Evolutionary conservation across 2,113 vertebrate species (phyloP).

Genomic region (Percopsis transmontana): DNA sequence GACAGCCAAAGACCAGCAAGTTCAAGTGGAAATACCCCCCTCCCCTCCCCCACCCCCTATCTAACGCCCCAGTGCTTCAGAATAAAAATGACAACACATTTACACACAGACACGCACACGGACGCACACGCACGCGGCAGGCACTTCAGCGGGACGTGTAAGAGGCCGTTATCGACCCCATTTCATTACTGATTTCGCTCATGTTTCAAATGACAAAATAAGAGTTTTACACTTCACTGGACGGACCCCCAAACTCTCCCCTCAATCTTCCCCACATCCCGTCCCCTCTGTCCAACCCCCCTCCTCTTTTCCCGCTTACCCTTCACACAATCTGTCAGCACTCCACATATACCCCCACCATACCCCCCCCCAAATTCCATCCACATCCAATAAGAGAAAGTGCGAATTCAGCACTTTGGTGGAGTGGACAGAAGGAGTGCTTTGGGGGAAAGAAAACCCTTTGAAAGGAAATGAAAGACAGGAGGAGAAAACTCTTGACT

Average conservation of each 20-base stretch:
- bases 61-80: constrained; percentile 81
- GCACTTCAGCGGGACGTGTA: constrained; percentile 73
- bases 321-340: constrained; percentile 70
- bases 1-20: constrained; percentile 73
- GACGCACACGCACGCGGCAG: constrained; percentile 11
- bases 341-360: constrained; percentile 23
- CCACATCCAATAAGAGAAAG: constrained; percentile 72
- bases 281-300: constrained; percentile 35
- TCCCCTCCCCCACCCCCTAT: constrained; percentile 46
- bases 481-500: neutral
- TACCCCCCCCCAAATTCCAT: constrained; percentile 43
- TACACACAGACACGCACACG: constrained; percentile 63
- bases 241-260: constrained; percentile 57
- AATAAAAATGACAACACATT: constrained; percentile 86
- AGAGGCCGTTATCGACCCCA: constrained; percentile 80
- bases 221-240: constrained; percentile 83
- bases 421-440: constrained; percentile 73
- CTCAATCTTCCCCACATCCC: neutral
- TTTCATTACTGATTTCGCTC: constrained; percentile 88
- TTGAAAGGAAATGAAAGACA: constrained; percentile 65
- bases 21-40: constrained; percentile 75
- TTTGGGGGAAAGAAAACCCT: constrained; percentile 68
- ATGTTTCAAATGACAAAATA: constrained; percentile 88
- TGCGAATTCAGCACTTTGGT: constrained; percentile 79
- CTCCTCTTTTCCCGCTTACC: constrained; percentile 39